Evolutionary conservation across 2,113 vertebrate genomes (phyloP), one percentile per base, ranked within the genome.

Genomic region (Chaetodon trifascialis): DNA sequence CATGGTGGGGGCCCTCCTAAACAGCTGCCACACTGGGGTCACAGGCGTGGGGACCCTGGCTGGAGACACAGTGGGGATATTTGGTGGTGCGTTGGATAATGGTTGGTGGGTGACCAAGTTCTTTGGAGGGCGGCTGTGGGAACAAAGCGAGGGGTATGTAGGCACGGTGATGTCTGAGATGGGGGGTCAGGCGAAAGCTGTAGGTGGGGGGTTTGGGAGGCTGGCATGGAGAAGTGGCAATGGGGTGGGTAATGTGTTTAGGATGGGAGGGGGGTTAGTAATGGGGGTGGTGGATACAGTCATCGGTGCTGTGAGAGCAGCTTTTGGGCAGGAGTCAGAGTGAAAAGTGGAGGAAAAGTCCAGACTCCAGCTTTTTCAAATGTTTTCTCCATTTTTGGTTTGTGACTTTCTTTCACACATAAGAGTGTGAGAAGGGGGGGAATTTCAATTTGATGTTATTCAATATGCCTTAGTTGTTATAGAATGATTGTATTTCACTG

Each of bases 41-140:
- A 86, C 79, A 0, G 95, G 95, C 11, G 51, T 91, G 15, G 94
- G 94, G 0, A 94, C 90, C 9, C 88, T 96, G 56, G 87, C 86
- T 3, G 77, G 87, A 14, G 93, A 95, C 60, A 86, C 77, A 0
- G 72, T 92, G 19, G 94, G 93, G 17, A 81, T 95, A 34, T 87
- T 90, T 40, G 55, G 84, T 0, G 86, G 82, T 2, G 62, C 54
- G 0, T 15, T 94, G 51, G 89, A 92, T 81, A 93, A 91, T 25
- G 47, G 72, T 34, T 95, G 93, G 94, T 93, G 85, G 21, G 81
- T 94, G 34, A 93, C 88, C 11, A 86, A 65, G 69, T 79, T 87
- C 36, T 89, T 94, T 30, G 93, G 91, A 52, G 91, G 85, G 6
- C 49, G 52, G 12, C 49, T 89, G 40, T 86, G 91, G 88, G 82